Percentiles rank a stretch among this genome's conserved stretches.
These are phyloP conservation scores for Macrosoma leucophasiata DNA, from an alignment of 2,888 invertebrate genomes.

Conservation along the genomic window DNA sequence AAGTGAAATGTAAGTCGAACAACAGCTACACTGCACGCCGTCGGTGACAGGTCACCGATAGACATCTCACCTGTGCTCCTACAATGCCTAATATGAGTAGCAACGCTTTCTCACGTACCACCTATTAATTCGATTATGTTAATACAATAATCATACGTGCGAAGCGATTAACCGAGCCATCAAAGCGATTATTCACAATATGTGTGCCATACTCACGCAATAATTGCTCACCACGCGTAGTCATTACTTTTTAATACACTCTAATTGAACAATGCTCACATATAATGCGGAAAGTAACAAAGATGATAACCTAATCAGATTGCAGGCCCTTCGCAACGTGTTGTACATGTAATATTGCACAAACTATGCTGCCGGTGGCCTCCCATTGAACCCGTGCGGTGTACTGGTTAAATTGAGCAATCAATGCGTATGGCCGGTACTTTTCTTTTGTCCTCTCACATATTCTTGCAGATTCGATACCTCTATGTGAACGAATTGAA, in stretches of 20 bases:
- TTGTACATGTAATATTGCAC: constrained; percentile 24
- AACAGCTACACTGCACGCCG: constrained; percentile 49
- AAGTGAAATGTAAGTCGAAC: constrained; percentile 54
- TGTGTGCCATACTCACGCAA: constrained; percentile 10
- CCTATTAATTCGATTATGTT: constrained; percentile 9
- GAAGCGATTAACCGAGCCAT: constrained; percentile 5
- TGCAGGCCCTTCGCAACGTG: constrained; percentile 23
- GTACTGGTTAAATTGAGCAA: constrained; percentile 23
- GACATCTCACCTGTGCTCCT: constrained; percentile 33
- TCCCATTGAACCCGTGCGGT: constrained; percentile 20
- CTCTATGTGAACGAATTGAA: too few relatives aligned
- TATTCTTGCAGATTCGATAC: too few relatives aligned
- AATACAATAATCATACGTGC: constrained; percentile 9
- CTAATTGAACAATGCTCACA: constrained; percentile 5
- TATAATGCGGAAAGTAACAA: constrained; percentile 1
- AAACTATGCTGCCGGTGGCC: constrained; percentile 22
- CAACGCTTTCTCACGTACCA: constrained; percentile 7
- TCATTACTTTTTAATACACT: constrained; percentile 1
- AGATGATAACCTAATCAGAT: constrained; percentile 10
- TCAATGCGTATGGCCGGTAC: constrained; percentile 16
- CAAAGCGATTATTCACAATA: constrained; percentile 6
- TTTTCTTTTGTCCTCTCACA: constrained; percentile 28
- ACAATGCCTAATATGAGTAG: constrained; percentile 5
- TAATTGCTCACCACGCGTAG: not conserved
- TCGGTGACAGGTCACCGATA: constrained; percentile 47